Percentiles rank a stretch among this genome's conserved stretches.
Conservation (phyloP, 2,113 vertebrate genomes). For the Myanophis thanlyinensis region DNA sequence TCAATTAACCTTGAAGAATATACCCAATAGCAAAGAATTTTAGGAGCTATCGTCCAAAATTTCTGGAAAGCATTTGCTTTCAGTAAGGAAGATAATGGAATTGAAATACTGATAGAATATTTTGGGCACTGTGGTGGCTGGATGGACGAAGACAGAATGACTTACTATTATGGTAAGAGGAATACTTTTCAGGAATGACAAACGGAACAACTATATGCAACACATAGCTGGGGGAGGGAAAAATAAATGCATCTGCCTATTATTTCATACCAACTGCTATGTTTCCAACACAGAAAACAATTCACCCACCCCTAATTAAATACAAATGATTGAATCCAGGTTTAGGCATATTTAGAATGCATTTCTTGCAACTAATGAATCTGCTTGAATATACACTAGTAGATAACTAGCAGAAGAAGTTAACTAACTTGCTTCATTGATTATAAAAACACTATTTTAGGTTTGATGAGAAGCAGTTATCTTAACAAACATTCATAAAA, state of each 20-base stretch:
- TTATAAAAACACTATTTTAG: not conserved
- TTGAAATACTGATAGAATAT: not conserved
- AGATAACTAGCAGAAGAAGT: not conserved
- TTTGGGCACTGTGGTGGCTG: not conserved
- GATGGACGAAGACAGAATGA: not conserved
- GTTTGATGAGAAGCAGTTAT: not conserved
- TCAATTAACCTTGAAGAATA: not conserved
- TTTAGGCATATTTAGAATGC: not conserved
- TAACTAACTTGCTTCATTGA: not conserved
- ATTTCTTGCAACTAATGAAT: not conserved
- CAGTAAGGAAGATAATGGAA: not conserved
- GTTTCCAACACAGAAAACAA: not conserved
- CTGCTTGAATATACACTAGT: not conserved
- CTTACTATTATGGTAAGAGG: not conserved
- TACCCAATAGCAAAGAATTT: not conserved
- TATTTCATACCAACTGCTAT: not conserved
- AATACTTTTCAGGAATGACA: not conserved
- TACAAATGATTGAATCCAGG: constrained; percentile 1
- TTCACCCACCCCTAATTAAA: not conserved
- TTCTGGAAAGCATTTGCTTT: not conserved
- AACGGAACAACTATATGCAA: not conserved
- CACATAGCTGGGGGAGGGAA: constrained; percentile 11
- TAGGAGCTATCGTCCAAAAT: not conserved
- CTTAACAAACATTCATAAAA: not conserved
- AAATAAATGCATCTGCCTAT: not conserved